phyloP scores from a whole-genome alignment of 2,113 vertebrate species.

The Chlamydotis undulata region DNA sequence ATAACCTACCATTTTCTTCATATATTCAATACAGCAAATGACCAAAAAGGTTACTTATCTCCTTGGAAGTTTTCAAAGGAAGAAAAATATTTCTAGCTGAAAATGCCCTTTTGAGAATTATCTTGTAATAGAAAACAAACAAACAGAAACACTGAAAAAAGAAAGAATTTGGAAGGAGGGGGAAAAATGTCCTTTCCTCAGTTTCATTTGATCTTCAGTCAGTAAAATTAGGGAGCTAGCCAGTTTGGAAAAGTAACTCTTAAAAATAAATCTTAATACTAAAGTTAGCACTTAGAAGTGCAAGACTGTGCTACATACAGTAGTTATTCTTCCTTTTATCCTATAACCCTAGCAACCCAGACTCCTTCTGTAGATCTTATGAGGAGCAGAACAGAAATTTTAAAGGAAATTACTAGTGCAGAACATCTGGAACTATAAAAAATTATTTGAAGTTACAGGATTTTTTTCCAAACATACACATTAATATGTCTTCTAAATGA shows the following conservation, averaged over 20 bases:
- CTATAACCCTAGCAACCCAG: background rate
- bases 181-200: accelerated
- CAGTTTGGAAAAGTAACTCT: background rate
- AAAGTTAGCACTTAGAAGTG: background rate
- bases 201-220: background rate
- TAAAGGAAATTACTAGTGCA: background rate
- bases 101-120: background rate
- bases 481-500: background rate
- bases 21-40: background rate
- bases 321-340: background rate
- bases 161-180: background rate
- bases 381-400: background rate
- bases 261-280: background rate
- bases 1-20: background rate
- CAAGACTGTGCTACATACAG: background rate
- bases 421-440: background rate
- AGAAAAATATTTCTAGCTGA: background rate
- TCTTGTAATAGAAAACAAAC: background rate
- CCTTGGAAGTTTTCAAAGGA: background rate
- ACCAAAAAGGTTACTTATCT: background rate
- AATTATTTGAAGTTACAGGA: background rate
- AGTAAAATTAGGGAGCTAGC: background rate
- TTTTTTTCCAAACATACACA: background rate
- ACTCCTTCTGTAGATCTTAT: background rate
- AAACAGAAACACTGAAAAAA: background rate